Evolutionary conservation across 2,113 vertebrate genomes (phyloP).

Genomic region (Plestiodon gilberti): DNA sequence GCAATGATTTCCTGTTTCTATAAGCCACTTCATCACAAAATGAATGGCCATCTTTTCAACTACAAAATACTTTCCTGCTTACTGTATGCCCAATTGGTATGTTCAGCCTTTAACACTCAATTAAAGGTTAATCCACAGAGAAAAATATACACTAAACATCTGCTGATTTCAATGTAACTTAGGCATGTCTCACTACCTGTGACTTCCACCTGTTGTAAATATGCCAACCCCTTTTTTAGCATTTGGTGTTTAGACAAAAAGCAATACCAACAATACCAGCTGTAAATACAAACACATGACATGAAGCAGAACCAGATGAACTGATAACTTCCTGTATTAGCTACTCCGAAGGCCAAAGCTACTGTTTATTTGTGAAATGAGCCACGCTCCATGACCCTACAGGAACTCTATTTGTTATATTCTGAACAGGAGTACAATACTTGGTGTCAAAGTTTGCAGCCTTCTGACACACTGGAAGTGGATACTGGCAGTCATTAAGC

Average conservation of each 20-base stretch:
- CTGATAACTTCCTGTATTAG: slow-evolving; percentile 73
- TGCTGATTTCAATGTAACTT: slow-evolving; percentile 59
- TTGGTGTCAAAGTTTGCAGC: slow-evolving; percentile 27
- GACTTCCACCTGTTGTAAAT: slow-evolving; percentile 56
- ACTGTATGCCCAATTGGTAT: slow-evolving; percentile 59
- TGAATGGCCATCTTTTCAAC: slow-evolving; percentile 40
- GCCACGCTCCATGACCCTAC: slow-evolving; percentile 45
- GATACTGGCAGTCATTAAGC: slow-evolving; percentile 42
- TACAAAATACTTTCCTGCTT: slow-evolving; percentile 65
- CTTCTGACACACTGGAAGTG: slow-evolving; percentile 30
- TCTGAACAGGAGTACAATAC: slow-evolving; percentile 47
- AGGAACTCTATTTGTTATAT: slow-evolving; percentile 62
- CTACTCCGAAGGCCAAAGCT: slow-evolving; percentile 73
- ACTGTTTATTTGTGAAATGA: slow-evolving; percentile 67
- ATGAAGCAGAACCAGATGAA: slow-evolving; percentile 41
- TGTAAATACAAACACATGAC: slow-evolving; percentile 62
- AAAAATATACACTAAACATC: slow-evolving; percentile 58
- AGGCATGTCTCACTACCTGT: not conserved
- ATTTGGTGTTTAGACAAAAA: slow-evolving; percentile 54
- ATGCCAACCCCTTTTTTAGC: slow-evolving; percentile 47
- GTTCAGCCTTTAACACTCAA: slow-evolving; percentile 20
- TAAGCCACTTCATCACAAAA: too few relatives aligned
- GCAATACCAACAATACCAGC: slow-evolving; percentile 52
- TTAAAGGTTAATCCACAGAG: slow-evolving; percentile 13
- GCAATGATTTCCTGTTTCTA: not conserved